Evolutionary conservation across 2,888 invertebrate species (phyloP), one percentile per base, ranked within the genome.

Genomic region (Escarpia spicata): DNA sequence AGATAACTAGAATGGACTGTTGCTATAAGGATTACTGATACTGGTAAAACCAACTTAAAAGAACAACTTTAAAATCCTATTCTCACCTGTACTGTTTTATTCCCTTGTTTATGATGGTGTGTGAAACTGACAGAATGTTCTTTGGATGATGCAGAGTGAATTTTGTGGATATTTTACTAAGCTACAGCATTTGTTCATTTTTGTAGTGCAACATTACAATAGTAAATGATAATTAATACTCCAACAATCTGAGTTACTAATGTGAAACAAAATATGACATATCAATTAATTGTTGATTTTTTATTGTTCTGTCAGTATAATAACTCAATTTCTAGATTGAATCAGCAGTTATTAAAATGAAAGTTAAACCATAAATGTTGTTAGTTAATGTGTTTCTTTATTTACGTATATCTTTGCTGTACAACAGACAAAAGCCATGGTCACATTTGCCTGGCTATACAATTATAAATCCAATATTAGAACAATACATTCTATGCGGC

Each of bases 401-500:
- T 75, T 75, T 75, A 75, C 6, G 75, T 75, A 75, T 75, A 52
- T 52, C 52, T 52, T 9, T 52, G 52, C 52, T 52, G n/a, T 75
- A 75, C 75, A 75, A 75, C n/a, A 75, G 75, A 75, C 75, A 75
- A 75, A 75, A 75, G 75, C 75, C 75, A 75, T 75, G 75, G 19
- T 60, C n/a, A 19, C 75, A 75, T 26, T 75, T 75, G n/a, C 75
- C 75, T 75, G 19, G 15, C 26, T 75, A 75, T 26, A 75, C 75
- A 75, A 75, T 52, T 52, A 52, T 75, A 75, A 19, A 75, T 75
- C 75, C 75, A 6, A 75, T 75, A 26, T 75, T 75, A 75, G 75
- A 75, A 26, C 26, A 75, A 26, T 19, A 75, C 26, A 75, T 75
- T 75, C 75, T 26, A 4, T 26, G 26, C 75, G 6, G n/a, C 26